Percentiles rank a stretch among this genome's conserved stretches.
Evolutionary conservation across 2,888 invertebrate species (phyloP).

Genomic region (Eugnorisma glareosa): DNA sequence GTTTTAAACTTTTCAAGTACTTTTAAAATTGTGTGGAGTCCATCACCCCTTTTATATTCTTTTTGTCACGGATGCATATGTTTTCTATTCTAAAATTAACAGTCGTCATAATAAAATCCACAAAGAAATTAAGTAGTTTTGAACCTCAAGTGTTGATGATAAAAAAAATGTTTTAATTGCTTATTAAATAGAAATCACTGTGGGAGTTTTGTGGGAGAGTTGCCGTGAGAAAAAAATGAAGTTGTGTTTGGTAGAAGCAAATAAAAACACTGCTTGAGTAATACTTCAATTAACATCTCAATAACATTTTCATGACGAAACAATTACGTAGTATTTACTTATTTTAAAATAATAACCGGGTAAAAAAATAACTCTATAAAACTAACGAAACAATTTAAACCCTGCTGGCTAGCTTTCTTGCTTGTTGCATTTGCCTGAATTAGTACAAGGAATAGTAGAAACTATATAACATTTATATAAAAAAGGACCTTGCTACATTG

Average conservation of each 20-base stretch:
- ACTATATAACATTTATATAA: not conserved
- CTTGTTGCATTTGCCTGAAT: not conserved
- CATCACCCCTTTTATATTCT: constrained; percentile 72
- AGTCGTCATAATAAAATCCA: constrained; percentile 72
- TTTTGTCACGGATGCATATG: constrained; percentile 76
- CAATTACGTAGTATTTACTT: not conserved
- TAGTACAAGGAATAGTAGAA: not conserved
- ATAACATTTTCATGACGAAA: not conserved
- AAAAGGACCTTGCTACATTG: not conserved
- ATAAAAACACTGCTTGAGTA: not conserved
- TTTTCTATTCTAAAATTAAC: constrained; percentile 81
- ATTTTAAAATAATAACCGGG: not conserved
- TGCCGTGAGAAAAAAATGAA: constrained; percentile 28
- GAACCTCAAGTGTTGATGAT: constrained; percentile 74
- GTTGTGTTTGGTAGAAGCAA: not conserved
- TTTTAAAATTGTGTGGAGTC: constrained; percentile 63
- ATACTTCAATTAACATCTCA: not conserved
- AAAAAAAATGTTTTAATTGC: constrained; percentile 68
- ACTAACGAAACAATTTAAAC: not conserved
- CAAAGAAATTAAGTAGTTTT: constrained; percentile 76
- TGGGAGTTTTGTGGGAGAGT: constrained; percentile 17
- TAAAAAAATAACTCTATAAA: not conserved
- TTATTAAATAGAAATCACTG: constrained; percentile 48
- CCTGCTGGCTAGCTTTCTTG: not conserved
- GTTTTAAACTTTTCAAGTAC: constrained; percentile 81